Evolutionary conservation across 2,113 vertebrate genomes (phyloP).

Genomic region (Xiphias gladius): DNA sequence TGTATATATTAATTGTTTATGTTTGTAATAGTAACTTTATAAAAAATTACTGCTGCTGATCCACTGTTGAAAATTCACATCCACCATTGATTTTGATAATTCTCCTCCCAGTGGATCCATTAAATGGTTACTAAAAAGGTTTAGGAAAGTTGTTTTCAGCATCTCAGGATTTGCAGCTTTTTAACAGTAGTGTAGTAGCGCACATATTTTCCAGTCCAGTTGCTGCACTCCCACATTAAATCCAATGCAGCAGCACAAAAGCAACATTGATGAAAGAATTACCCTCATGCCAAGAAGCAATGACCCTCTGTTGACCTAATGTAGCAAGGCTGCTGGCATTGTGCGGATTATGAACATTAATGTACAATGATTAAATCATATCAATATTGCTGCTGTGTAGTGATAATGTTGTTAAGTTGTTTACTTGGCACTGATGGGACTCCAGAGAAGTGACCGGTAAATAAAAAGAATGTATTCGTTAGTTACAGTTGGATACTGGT

Average conservation of each 20-base stretch:
- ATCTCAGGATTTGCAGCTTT: constrained; percentile 18
- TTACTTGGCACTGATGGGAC: background rate
- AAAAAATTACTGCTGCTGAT: no score
- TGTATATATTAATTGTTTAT: no score
- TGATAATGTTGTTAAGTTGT: background rate
- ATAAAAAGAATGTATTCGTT: background rate
- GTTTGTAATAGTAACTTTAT: no score
- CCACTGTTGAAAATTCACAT: background rate
- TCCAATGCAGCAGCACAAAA: constrained; percentile 70
- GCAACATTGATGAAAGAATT: constrained; percentile 76
- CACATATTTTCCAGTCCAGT: constrained; percentile 64
- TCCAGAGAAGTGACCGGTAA: background rate
- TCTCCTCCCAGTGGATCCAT: background rate
- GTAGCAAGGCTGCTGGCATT: constrained; percentile 49
- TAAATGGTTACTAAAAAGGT: background rate
- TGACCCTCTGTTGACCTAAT: constrained; percentile 53
- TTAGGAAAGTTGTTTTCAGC: constrained; percentile 17
- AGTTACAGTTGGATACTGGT: background rate
- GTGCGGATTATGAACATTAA: constrained; percentile 48
- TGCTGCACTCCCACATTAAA: constrained; percentile 62
- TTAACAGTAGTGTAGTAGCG: constrained; percentile 8
- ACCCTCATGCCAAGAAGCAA: constrained; percentile 40
- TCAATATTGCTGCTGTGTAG: background rate
- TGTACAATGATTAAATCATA: constrained; percentile 18
- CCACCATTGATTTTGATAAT: background rate